Evolutionary conservation across 2,113 vertebrate species (phyloP), one percentile per base, ranked within the genome.

Genomic region (Alces alces): DNA sequence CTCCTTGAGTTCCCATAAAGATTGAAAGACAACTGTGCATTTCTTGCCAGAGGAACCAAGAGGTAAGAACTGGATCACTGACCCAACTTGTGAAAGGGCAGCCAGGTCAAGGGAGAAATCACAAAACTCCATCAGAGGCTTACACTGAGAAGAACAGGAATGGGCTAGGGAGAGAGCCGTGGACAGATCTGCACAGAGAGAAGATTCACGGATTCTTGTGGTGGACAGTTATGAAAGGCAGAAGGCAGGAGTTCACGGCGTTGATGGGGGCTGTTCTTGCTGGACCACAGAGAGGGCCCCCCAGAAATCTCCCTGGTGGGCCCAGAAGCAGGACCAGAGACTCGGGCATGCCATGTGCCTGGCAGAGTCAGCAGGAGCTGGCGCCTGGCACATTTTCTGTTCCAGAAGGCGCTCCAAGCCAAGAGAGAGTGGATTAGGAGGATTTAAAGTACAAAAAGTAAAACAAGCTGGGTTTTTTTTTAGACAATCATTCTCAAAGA

Each of bases 361-460:
- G 95, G 97, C 97, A 98, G 97, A 89, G 92, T 92, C 1, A 2
- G 97, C 97, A 97, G 73, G 84, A 98, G 94, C 93, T 47, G 91
- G 98, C 39, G 79, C 98, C 97, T 98, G 97, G 94, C 97, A 98
- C 86, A 97, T 97, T 97, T 97, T 98, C 94, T 97, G 79, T 98
- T 97, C 97, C 84, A 93, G 54, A 96, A 98, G 80, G 92, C 54
- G 82, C 70, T 36, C 61, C 80, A 96, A 97, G 95, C 98, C 96
- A 97, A 96, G 97, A 97, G 89, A 95, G 96, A 80, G 86, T 85
- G 95, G 98, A 98, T 98, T 98, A 98, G 95, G 79, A 90, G 85
- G 97, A 94, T 93, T 98, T 98, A 97, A 97, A 98, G 88, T 36
- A 97, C 76, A 97, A 92, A 98, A 98, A 93, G 33, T 54, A 78